Base-by-base conservation (phyloP, 53 echinoderm and acorn worm species). In the Apostichopus leukothele region DNA sequence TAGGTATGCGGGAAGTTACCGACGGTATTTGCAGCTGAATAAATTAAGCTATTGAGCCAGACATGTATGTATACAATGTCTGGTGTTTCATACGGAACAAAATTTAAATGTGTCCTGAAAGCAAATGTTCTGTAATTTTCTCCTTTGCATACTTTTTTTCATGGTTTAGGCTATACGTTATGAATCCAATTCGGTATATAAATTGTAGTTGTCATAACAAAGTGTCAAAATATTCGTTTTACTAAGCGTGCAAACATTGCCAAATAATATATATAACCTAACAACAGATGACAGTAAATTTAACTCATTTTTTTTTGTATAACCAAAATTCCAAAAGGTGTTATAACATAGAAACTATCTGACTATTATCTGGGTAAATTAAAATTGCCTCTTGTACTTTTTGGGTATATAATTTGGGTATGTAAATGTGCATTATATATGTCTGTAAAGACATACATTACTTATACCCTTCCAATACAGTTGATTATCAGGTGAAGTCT, bases 41-140 rank as follows among this genome's bases (percentile, higher is more conserved):
- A 71, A 71, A 71, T 57, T 71, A 71, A 71, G n/a, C 18, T 71
- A 71, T 71, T 71, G 71, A 71, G 5, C 71, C 71, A 71, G 71
- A 16, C 71, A 71, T 71, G 13, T 57, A 39, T 39, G 13, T 71
- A 71, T 71, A 71, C 71, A 71, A 71, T 71, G 13, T 71, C 13
- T 71, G 18, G 20, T 18, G 18, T 57, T 57, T 57, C 57, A 1
- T 9, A 57, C 7, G 10, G 10, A 57, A 57, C 7, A 57, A 57
- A 57, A 57, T 57, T 7, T 9, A 57, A 57, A 57, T 57, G 8
- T 57, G 71, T 71, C 18, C n/a, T 71, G 20, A n/a, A 71, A 63
- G 16, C 18, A 71, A 16, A 6, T 71, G n/a, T 71, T 5, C 71
- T 71, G 71, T 71, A 18, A 16, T 18, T 71, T 71, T 71, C 71